Evolutionary conservation across 2,888 invertebrate genomes (phyloP).

Genomic region (Polyommatus icarus): DNA sequence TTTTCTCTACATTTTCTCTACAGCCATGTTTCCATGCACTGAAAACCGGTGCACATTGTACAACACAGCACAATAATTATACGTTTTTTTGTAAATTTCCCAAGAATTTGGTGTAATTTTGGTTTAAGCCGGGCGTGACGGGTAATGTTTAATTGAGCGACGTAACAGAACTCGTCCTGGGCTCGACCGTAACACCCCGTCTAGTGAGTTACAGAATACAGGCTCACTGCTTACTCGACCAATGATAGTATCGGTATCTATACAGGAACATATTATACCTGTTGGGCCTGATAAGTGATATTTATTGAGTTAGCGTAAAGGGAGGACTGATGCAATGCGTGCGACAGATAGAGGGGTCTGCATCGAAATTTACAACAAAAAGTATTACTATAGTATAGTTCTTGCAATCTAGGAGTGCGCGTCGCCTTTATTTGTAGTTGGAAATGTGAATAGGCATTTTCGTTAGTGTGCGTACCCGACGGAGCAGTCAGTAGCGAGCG

Average conservation of each 20-base stretch:
- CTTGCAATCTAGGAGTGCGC: too few species aligned
- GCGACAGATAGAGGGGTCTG: background rate
- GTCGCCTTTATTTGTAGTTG: too few species aligned
- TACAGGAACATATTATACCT: background rate
- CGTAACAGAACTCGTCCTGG: background rate
- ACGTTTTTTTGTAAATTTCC: constrained; percentile 14
- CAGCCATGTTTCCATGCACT: background rate
- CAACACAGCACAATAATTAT: constrained; percentile 21
- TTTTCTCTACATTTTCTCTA: constrained; percentile 13
- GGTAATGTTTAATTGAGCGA: background rate
- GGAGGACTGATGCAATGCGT: background rate
- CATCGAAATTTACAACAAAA: too few species aligned
- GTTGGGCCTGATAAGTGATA: background rate
- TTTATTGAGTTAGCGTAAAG: too few species aligned
- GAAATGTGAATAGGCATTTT: too few species aligned
- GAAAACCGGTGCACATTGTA: background rate
- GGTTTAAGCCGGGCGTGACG: constrained; percentile 8
- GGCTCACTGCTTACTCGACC: background rate
- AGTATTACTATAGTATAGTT: too few species aligned
- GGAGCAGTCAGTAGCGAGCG: too few species aligned
- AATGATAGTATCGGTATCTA: background rate
- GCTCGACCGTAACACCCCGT: constrained; percentile 11
- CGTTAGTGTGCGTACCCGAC: too few species aligned
- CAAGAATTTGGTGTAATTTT: constrained; percentile 28
- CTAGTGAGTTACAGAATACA: background rate